phyloP scores from a whole-genome alignment of 2,113 vertebrate genomes.

The Aptenodytes forsteri region DNA sequence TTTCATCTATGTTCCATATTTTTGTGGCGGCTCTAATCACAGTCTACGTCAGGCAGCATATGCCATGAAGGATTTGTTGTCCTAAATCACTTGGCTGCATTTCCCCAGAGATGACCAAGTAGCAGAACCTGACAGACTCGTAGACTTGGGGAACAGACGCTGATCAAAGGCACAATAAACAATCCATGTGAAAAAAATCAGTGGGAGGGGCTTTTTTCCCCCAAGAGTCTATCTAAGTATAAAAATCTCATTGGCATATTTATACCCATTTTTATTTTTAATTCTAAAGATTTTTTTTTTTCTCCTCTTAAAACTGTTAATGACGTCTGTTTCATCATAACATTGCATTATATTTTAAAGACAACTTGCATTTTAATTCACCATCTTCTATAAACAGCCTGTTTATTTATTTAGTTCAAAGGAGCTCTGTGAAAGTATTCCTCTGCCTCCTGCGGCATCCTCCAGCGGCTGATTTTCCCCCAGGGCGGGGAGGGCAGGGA shows the following conservation, averaged over 20 bases:
- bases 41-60: background rate
- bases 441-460: fast-evolving
- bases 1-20: background rate
- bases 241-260: background rate
- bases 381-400: fast-evolving
- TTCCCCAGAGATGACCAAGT: background rate
- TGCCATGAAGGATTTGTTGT: background rate
- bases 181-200: background rate
- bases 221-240: background rate
- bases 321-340: background rate
- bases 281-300: background rate
- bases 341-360: fast-evolving
- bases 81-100: fast-evolving
- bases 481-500: background rate
- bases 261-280: fast-evolving
- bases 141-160: fast-evolving
- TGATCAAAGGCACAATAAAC: background rate
- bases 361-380: fast-evolving
- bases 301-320: fast-evolving
- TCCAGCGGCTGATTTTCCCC: fast-evolving
- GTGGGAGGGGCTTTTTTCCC: background rate
- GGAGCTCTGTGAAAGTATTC: fast-evolving
- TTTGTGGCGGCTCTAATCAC: background rate
- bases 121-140: background rate
- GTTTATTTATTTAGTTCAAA: fast-evolving